Conservation (phyloP, 2,113 vertebrate genomes). For the Prionailurus viverrinus region DNA sequence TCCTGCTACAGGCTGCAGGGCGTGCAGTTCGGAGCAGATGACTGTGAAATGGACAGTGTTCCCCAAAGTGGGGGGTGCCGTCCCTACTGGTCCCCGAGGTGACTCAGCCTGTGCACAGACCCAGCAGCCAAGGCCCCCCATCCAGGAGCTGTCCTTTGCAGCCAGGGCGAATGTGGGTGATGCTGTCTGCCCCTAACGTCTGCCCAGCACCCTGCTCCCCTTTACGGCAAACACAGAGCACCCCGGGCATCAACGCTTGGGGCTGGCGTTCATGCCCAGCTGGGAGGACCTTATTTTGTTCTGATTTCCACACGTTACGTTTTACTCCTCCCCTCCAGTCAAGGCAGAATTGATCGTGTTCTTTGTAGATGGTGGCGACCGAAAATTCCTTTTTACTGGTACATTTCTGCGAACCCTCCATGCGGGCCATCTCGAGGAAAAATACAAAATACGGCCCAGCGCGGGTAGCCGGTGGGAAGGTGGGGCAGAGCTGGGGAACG, state of each 20-base stretch:
- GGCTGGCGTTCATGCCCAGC: rapidly evolving
- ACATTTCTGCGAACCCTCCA: not conserved
- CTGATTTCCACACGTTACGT: rapidly evolving
- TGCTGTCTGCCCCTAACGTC: rapidly evolving
- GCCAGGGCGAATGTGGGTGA: rapidly evolving
- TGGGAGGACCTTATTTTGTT: not conserved
- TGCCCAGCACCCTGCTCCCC: not conserved
- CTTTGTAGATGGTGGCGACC: not conserved
- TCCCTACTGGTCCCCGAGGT: rapidly evolving
- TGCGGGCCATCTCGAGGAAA: not conserved
- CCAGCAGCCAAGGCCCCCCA: not conserved
- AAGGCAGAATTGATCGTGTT: not conserved
- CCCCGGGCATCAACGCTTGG: not conserved
- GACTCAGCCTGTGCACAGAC: not conserved
- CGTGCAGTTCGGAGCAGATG: not conserved
- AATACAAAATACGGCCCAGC: rapidly evolving
- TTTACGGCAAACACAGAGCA: not conserved
- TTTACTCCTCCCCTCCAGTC: not conserved
- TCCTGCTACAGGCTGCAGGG: not conserved
- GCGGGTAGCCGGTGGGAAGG: not conserved
- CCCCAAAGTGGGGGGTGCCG: not conserved
- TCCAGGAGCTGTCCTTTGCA: not conserved
- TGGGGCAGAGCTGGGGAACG: not conserved
- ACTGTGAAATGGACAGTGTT: not conserved
- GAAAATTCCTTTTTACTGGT: not conserved